Evolutionary conservation across 2,797 vertebrate genomes (phyloP), one percentile per base, ranked within the genome.

Genomic region (Carcharodon carcharias): DNA sequence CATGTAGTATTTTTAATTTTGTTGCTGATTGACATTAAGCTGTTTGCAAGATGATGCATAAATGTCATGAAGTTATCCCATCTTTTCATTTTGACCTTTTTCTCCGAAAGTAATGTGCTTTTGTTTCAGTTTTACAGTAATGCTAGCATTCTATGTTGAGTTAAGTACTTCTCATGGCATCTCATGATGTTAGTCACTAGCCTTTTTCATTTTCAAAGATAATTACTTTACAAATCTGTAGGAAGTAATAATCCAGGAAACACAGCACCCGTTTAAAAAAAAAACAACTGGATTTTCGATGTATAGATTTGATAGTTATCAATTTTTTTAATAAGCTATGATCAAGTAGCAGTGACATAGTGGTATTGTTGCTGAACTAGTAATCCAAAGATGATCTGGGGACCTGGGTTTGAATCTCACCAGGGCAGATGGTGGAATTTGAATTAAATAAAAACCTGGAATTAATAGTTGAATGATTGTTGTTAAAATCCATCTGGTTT

Each of bases 11-110:
- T 65, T 61, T n/a, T 40, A 9, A 18, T 54, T 67, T 45, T 92
- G 35, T 23, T 92, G 67, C 63, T 95, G 94, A 95, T 35, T 35
- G 45, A 71, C 50, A 21, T 77, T 95, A 54, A 56, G 65, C 73
- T 95, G 69, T 21, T 14, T 9, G 63, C 18, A 18, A 56, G 67
- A 95, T 35, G 45, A 95, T 77, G 93, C 54, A 95, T 69, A 95
- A 95, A 77, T 95, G 69, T 56, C 50, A 95, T 35, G 28, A 95
- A 95, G 50, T 26, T 65, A 93, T 93, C 40, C n/a, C n/a, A 67
- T 28, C 69, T 95, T 56, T 71, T 71, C 28, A 95, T 71, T 95
- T 95, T 95, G 69, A 77, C 94, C 73, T 95, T 77, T 95, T 95
- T 77, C 50, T 77, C 69, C 14, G 69, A 95, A 28, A 45, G 28